Conservation (phyloP, 1,140 invertebrate species). For the Calephelis nemesis region DNA sequence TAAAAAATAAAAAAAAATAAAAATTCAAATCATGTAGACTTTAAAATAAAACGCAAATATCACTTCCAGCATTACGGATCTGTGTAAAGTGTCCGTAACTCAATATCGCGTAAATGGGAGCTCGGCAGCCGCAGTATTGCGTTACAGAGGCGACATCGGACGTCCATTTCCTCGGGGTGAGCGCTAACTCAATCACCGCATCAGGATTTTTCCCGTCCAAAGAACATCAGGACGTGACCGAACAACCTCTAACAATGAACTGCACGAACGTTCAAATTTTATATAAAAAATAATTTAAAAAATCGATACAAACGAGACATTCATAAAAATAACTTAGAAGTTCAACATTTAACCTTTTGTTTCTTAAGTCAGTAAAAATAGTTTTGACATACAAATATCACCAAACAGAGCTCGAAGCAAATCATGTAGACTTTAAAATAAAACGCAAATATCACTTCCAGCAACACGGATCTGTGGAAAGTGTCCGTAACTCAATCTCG, state of each 20-base stretch:
- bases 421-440: too few species aligned
- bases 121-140: constrained; percentile 35
- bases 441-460: neutral
- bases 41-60: too few species aligned
- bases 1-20: too few species aligned
- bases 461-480: neutral
- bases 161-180: constrained; percentile 37
- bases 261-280: too few species aligned
- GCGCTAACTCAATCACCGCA: constrained; percentile 44
- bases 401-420: too few species aligned
- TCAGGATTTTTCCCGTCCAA: constrained; percentile 40
- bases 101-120: constrained; percentile 41
- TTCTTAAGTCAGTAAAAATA: too few species aligned
- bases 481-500: constrained; percentile 36
- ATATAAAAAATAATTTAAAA: too few species aligned
- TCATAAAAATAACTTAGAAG: too few species aligned
- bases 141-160: constrained; percentile 43
- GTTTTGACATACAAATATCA: too few species aligned
- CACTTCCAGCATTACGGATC: neutral
- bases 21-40: too few species aligned
- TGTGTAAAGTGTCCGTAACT: constrained; percentile 26
- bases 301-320: too few species aligned
- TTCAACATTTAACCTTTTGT: too few species aligned
- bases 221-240: constrained; percentile 20
- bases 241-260: constrained; percentile 5